phyloP scores from a whole-genome alignment of 2,797 vertebrate genomes.

The Hephaestus fuliginosus region DNA sequence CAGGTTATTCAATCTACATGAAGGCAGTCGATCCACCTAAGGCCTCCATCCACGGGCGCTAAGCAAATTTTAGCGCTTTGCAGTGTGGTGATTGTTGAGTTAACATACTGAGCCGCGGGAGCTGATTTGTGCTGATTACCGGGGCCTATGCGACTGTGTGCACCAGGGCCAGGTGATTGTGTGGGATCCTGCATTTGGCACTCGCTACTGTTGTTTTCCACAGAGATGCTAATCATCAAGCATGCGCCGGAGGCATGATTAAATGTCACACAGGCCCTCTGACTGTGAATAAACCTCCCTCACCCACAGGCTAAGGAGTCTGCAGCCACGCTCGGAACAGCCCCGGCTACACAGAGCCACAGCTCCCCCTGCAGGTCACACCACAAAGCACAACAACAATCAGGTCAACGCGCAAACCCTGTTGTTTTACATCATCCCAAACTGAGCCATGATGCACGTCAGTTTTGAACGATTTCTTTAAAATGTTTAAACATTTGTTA shows the following conservation, averaged over 20 bases:
- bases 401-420: background rate
- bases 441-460: background rate
- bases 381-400: constrained; percentile 20
- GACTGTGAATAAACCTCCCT: constrained; percentile 71
- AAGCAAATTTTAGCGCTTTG: constrained; percentile 36
- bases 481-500: background rate
- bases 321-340: constrained; percentile 9
- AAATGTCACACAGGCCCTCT: constrained; percentile 76
- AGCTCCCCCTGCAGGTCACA: constrained; percentile 68
- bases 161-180: constrained; percentile 66
- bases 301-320: constrained; percentile 43
- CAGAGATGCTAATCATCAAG: constrained; percentile 78
- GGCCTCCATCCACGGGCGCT: constrained; percentile 15
- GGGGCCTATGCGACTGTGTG: constrained; percentile 38
- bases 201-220: constrained; percentile 73
- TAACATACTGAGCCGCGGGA: constrained; percentile 45
- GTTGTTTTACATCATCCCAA: background rate
- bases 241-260: constrained; percentile 73
- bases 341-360: constrained; percentile 55
- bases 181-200: constrained; percentile 68
- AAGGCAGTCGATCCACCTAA: constrained; percentile 9
- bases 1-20: constrained; percentile 17
- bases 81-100: constrained; percentile 36
- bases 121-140: constrained; percentile 64
- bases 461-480: background rate